Conservation (phyloP, 2,888 invertebrate genomes). For the Mesorhabditis spiculigera region DNA sequence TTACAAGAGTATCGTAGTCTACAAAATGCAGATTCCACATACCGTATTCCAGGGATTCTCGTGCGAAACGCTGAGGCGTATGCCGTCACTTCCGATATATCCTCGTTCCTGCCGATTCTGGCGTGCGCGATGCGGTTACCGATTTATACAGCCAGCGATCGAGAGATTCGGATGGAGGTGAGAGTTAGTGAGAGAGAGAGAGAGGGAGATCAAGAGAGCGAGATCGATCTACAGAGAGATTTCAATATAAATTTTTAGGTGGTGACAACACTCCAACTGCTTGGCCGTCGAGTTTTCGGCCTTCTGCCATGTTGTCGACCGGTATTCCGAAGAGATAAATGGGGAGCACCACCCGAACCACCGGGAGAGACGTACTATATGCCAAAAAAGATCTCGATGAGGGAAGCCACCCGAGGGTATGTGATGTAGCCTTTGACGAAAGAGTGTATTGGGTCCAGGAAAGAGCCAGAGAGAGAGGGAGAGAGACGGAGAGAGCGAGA, state of each 20-base stretch:
- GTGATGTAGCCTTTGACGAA: too few species aligned
- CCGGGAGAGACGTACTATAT: conserved; percentile 1
- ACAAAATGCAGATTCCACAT: too few species aligned
- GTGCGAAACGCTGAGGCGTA: conserved; percentile 24
- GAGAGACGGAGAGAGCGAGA: too few species aligned
- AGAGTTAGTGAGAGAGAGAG: neutral
- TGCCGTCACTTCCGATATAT: conserved; percentile 37
- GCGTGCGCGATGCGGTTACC: conserved; percentile 39
- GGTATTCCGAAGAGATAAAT: neutral
- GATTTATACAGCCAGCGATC: conserved; percentile 39
- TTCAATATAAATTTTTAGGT: too few species aligned
- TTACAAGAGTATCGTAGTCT: too few species aligned
- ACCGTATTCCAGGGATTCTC: neutral
- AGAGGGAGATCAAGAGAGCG: too few species aligned
- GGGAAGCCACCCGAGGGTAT: neutral
- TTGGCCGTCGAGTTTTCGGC: neutral
- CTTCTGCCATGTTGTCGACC: neutral
- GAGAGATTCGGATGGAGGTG: conserved; percentile 39
- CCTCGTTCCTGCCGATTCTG: conserved; percentile 40
- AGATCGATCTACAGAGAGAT: too few species aligned
- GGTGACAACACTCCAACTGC: neutral
- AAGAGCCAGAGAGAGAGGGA: too few species aligned
- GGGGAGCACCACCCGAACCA: neutral
- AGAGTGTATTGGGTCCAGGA: too few species aligned
- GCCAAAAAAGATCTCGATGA: conserved; percentile 4